Evolutionary conservation across 2,113 vertebrate species (phyloP), one percentile per base, ranked within the genome.

Genomic region (Nannobrachium achirus): DNA sequence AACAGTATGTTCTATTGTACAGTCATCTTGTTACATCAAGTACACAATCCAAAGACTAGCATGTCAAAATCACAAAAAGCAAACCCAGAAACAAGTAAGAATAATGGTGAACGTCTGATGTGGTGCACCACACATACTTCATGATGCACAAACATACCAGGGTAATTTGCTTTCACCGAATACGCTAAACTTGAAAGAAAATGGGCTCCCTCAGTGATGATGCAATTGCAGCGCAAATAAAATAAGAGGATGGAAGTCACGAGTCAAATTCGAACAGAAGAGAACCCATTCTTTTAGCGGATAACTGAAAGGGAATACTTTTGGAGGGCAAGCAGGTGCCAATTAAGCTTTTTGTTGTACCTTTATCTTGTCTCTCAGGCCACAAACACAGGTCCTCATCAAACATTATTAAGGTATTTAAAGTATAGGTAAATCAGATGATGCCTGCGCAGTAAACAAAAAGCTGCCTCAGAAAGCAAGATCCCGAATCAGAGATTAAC

Each of bases 401-500:
- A 14, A 16, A 9, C 20, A 45, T 8, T 39, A 63, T 20, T 69
- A 69, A 13, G 7, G 2, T 45, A 45, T 3, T 45, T 45, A 45
- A 2, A 45, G 13, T 45, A n/a, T n/a, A 59, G 11, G 10, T 53
- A 20, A 10, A 69, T 10, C 10, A 60, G 10, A 15, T n/a, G 62
- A 11, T 60, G 52, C 46, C 33, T 71, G 62, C 71, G 60, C 40
- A 52, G 50, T 71, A 33, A 33, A 52, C 80, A 62, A 56, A 71
- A 20, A 78, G 56, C 71, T 38, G 51, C 59, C 56, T 83, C 45
- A 66, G 66, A 63, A 55, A 77, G 71, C 8, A 7, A 78, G 64
- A 82, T 8, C 79, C 74, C 62, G 0, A 76, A 81, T 75, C 60
- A 77, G 79, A 82, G 73, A 75, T 75, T 6, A 33, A 72, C 76